Conservation (phyloP, 1,140 invertebrate species). For the Goniozus legneri region DNA sequence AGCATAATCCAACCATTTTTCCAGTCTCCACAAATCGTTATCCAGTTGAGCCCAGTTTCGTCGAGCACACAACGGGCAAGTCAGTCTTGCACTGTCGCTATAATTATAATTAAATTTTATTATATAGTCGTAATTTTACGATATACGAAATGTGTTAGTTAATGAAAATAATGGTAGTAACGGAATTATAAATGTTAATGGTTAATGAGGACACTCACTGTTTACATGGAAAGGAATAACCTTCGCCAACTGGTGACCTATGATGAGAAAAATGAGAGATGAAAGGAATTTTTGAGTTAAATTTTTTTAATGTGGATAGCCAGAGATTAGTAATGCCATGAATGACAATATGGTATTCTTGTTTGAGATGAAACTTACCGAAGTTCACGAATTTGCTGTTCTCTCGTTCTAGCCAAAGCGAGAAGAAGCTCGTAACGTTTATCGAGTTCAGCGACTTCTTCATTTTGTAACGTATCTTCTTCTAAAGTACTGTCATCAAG, state of each 20-base stretch:
- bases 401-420: conserved; percentile 67
- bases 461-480: conserved; percentile 62
- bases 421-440: conserved; percentile 68
- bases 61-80: conserved; percentile 77
- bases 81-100: conserved; percentile 71
- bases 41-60: conserved; percentile 86
- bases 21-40: conserved; percentile 83
- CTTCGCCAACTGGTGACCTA: conserved; percentile 61
- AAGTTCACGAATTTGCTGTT: conserved; percentile 69
- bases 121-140: neutral
- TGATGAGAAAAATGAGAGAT: conserved; percentile 23
- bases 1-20: conserved; percentile 86
- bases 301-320: too few species aligned
- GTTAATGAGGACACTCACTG: conserved; percentile 60
- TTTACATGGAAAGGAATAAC: conserved; percentile 64
- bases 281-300: too few species aligned
- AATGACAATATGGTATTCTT: conserved; percentile 1
- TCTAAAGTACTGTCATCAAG: conserved; percentile 69
- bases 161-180: too few species aligned
- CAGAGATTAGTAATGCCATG: neutral
- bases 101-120: too few species aligned
- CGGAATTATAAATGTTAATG: conserved; percentile 5
- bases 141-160: neutral
- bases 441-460: conserved; percentile 64
- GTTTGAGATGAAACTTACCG: conserved; percentile 53